These are phyloP conservation scores for Diglossa cyanea DNA, from an alignment of 2,797 vertebrate species.

Conservation along the genomic window DNA sequence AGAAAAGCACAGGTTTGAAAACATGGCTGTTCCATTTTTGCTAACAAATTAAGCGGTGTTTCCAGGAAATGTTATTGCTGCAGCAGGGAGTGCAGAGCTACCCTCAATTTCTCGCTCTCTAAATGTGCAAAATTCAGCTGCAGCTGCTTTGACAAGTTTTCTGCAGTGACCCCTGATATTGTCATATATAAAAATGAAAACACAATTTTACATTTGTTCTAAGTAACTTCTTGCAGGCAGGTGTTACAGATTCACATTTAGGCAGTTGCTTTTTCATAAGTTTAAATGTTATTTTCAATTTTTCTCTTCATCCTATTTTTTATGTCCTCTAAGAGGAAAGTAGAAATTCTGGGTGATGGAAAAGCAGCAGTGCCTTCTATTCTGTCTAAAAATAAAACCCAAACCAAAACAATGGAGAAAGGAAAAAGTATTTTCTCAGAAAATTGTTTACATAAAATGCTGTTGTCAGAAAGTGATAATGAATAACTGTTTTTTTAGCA, in stretches of 20 bases:
- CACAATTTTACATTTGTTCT: background rate
- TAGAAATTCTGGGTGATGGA: slow-evolving; percentile 33
- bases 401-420: background rate
- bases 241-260: background rate
- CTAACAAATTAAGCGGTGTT: background rate
- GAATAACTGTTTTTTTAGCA: slow-evolving; percentile 71
- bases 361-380: slow-evolving; percentile 41
- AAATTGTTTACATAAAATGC: slow-evolving; percentile 67
- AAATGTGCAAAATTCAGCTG: background rate
- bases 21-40: background rate
- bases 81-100: background rate
- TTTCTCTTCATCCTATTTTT: slow-evolving; percentile 23
- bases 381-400: slow-evolving; percentile 7
- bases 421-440: slow-evolving; percentile 23
- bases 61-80: background rate
- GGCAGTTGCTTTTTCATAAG: background rate
- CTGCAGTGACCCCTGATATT: background rate
- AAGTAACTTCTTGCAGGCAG: background rate
- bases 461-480: slow-evolving; percentile 36
- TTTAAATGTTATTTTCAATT: background rate
- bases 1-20: background rate
- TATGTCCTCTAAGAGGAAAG: background rate
- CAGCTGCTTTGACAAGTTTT: background rate
- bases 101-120: background rate
- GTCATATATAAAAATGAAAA: background rate